Evolutionary conservation across 2,888 invertebrate genomes (phyloP), one percentile per base, ranked within the genome.

Genomic region (Thereva nobilitata): DNA sequence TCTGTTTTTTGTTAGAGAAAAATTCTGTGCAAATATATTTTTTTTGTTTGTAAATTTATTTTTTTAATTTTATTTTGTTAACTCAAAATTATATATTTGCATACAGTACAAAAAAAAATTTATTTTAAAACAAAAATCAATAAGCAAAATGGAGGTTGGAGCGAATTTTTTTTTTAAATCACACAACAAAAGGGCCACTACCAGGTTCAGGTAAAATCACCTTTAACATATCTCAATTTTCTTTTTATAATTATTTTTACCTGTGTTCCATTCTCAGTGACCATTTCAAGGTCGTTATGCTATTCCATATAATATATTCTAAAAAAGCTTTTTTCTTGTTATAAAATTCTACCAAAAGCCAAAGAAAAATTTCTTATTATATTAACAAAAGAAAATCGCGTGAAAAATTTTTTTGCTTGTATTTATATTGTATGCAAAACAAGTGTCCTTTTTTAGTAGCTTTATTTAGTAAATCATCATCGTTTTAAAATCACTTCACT

Each of bases 201-300:
- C 23, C 23, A 23, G 23, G 23, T 23, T 23, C 23, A 23, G 23
- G 23, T 23, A 2, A 23, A 23, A 23, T 23, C 23, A 23, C n/a
- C n/a, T 49, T 37, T 6, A 34, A 5, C 4, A 41, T 38, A 35
- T 53, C 4, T 40, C 23, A 0, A 34, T 53, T 23, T 23, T 35
- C 3, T 64, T 53, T 35, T 23, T 9, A 7, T 41, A 40, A 65
- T 59, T 71, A 7, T 47, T 59, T 59, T 73, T 81, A 81, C 81
- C 81, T 81, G 81, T 69, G 77, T 75, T 77, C 81, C 81, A 73
- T 80, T 81, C 76, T 81, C 81, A 65, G 81, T 81, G 70, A 81
- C 81, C 81, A 81, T 81, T 75, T 78, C 65, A 65, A 65, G 65
- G 65, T 56, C 55, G 56, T 41, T 47, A 45, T 44, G 37, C 66